These are phyloP conservation scores for Notospermus geniculatus DNA, from an alignment of 1,140 invertebrate species.

Conservation along the genomic window DNA sequence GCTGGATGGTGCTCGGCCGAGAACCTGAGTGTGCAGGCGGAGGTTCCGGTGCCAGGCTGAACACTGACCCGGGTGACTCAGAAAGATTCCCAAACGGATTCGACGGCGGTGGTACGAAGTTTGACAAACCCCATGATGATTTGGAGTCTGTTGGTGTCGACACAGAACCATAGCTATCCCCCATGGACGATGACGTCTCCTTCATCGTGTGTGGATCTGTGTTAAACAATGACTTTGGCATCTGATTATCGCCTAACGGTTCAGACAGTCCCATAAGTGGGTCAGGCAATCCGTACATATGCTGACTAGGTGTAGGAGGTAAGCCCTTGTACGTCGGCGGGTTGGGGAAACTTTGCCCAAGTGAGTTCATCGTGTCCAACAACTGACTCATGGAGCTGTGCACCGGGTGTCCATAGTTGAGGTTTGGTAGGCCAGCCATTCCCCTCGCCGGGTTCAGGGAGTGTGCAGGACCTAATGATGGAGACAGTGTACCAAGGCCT, in stretches of 20 bases:
- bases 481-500: constrained; percentile 26
- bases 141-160: not conserved
- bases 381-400: constrained; percentile 28
- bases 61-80: constrained; percentile 14
- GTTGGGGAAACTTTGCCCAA: constrained; percentile 20
- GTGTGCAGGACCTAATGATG: constrained; percentile 25
- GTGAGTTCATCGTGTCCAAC: constrained; percentile 30
- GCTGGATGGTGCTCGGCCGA: constrained; percentile 13
- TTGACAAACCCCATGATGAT: constrained; percentile 33
- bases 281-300: constrained; percentile 27
- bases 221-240: constrained; percentile 7
- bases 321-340: constrained; percentile 34
- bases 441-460: constrained; percentile 22
- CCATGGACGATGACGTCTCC: not conserved
- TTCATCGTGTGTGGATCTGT: not conserved
- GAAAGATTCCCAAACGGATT: constrained; percentile 25
- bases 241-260: not conserved
- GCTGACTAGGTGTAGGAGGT: constrained; percentile 15
- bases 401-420: constrained; percentile 32
- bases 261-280: constrained; percentile 10
- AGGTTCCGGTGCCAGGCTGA: constrained; percentile 15
- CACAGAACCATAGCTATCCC: not conserved
- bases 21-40: constrained; percentile 15
- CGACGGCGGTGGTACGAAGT: constrained; percentile 30
- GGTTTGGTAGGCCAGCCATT: constrained; percentile 27